Percentiles rank a stretch among this genome's conserved stretches.
These are phyloP conservation scores for Epizoanthus scotinus DNA, from an alignment of 92 coral and sea anemone species.

Conservation along the genomic window DNA sequence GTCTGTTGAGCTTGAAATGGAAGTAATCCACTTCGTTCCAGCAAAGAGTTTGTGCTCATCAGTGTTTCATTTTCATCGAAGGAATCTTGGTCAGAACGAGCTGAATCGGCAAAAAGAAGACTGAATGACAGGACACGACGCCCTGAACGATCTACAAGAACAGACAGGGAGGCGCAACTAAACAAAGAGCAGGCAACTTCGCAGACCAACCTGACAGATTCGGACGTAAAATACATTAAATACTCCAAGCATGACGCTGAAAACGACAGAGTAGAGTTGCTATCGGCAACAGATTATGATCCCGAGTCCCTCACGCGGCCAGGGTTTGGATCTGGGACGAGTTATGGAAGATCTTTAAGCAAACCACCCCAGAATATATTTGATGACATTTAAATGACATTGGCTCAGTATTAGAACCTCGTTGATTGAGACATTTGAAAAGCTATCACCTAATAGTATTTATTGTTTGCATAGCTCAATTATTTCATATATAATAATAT, in stretches of 20 bases:
- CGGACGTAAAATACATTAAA: slow-evolving; percentile 70
- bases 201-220: slow-evolving; percentile 74
- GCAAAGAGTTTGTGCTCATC: too few species aligned
- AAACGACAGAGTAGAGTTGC: slow-evolving; percentile 86
- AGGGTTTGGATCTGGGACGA: slow-evolving; percentile 51
- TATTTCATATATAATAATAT: too few species aligned
- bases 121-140: slow-evolving; percentile 42
- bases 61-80: background rate
- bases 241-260: slow-evolving; percentile 77
- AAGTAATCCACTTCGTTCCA: too few species aligned
- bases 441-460: too few species aligned
- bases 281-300: slow-evolving; percentile 87
- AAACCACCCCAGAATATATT: slow-evolving; percentile 93
- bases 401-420: slow-evolving; percentile 7
- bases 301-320: slow-evolving; percentile 57
- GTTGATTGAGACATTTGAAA: background rate
- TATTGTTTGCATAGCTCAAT: too few species aligned
- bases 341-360: slow-evolving; percentile 67
- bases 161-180: slow-evolving; percentile 60
- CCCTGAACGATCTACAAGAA: slow-evolving; percentile 47
- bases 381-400: slow-evolving; percentile 79
- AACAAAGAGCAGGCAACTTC: slow-evolving; percentile 75
- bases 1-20: too few species aligned
- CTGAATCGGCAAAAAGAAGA: slow-evolving; percentile 78
- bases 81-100: slow-evolving; percentile 92